Evolutionary conservation across 2,797 vertebrate species (phyloP), one percentile per base, ranked within the genome.

Genomic region (Sebastes reedi): DNA sequence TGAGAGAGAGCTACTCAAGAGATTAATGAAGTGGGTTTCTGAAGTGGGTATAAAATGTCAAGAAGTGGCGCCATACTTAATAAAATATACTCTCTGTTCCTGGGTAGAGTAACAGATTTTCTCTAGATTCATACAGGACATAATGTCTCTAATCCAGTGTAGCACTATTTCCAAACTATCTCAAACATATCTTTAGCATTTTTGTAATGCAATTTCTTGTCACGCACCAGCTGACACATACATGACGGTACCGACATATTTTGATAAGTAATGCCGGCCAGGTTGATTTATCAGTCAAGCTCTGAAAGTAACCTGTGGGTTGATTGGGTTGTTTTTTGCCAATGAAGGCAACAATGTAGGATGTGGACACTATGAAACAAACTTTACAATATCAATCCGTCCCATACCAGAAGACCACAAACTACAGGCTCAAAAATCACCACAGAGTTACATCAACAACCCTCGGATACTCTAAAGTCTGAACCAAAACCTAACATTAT

Each of bases 51-150:
- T 42, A 42, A 16, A 42, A 42, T 42, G 13, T 42, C 39, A 42
- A 42, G 39, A 42, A 16, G 5, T 13, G 0, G 0, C 6, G 39
- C 39, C 39, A 42, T 6, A 42, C 39, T 42, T 42, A 3, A 42
- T 42, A 42, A 14, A 42, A 42, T 16, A 0, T 0, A 42, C 39
- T 42, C 36, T 39, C 39, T 16, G 39, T 16, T 42, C 13, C 39
- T 42, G 13, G 39, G 39, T 42, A 42, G 39, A 42, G 39, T 16
- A 42, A 58, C 55, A 58, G 55, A 56, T 56, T 58, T 54, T 18
- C 42, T 46, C 14, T 8, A 16, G 42, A 46, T 46, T 18, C 42
- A 46, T 46, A 46, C 14, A 1, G 42, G 42, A 46, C 42, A 46
- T 46, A 46, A 18, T 46, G 42, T 46, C 14, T 36, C 34, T 36